Evolutionary conservation across 1,140 invertebrate genomes (phyloP).

Genomic region (Diuraphis noxia): DNA sequence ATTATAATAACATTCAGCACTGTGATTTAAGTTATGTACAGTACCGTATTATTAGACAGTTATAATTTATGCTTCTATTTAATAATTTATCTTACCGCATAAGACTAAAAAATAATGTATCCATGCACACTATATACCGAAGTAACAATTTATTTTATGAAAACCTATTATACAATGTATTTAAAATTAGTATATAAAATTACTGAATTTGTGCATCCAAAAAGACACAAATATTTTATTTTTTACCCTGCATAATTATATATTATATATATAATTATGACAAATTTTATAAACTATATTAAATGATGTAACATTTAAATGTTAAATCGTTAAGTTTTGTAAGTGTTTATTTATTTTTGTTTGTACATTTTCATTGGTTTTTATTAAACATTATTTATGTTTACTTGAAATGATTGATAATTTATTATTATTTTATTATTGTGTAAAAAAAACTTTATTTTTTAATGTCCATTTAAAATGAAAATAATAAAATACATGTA

Average conservation of each 20-base stretch:
- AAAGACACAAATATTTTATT: constrained; percentile 19
- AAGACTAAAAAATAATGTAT: constrained; percentile 13
- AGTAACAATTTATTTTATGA: neutral
- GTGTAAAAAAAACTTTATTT: constrained; percentile 21
- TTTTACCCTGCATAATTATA: constrained; percentile 18
- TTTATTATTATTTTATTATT: constrained; percentile 34
- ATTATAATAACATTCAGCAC: constrained; percentile 18
- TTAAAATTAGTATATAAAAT: neutral
- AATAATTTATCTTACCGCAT: constrained; percentile 25
- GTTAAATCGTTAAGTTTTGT: constrained; percentile 53
- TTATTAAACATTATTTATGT: constrained; percentile 27
- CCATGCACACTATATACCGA: constrained; percentile 3
- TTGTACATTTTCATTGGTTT: constrained; percentile 51
- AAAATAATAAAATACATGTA: constrained; percentile 36
- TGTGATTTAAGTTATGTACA: constrained; percentile 43
- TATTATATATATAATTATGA: constrained; percentile 15
- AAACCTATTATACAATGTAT: neutral
- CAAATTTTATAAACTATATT: constrained; percentile 38
- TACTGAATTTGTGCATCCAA: neutral
- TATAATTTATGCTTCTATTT: constrained; percentile 14
- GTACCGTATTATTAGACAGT: constrained; percentile 27
- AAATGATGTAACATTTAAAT: constrained; percentile 34
- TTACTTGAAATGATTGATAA: constrained; percentile 30
- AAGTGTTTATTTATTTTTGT: constrained; percentile 53
- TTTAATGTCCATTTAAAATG: constrained; percentile 8